phyloP scores from a whole-genome alignment of 2,113 vertebrate genomes.

The Psettodes erumei region DNA sequence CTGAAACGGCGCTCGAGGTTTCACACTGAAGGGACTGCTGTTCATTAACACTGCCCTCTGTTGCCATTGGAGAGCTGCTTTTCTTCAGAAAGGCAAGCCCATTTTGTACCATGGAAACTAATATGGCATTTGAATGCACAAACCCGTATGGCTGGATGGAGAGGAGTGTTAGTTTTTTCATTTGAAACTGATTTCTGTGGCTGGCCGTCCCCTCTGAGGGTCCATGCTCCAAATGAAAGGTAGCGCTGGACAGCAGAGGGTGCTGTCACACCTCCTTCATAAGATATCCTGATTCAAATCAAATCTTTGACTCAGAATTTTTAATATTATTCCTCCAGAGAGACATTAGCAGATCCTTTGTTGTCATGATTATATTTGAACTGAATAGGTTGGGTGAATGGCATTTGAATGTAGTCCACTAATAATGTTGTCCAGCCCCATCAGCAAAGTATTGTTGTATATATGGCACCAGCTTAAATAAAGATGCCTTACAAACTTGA shows the following conservation, averaged over 20 bases:
- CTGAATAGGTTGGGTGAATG: constrained; percentile 36
- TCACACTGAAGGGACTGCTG: constrained; percentile 1
- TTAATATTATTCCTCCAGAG: constrained; percentile 36
- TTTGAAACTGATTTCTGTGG: constrained; percentile 8
- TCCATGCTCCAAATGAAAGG: constrained; percentile 16
- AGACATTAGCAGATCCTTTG: not conserved
- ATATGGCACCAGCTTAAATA: constrained; percentile 62
- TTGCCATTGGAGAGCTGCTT: constrained; percentile 34
- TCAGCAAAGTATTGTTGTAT: constrained; percentile 57
- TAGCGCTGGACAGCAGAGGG: constrained; percentile 15
- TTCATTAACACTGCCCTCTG: constrained; percentile 39
- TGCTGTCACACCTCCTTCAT: constrained; percentile 24
- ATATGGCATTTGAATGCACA: constrained; percentile 55
- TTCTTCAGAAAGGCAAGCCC: constrained; percentile 35
- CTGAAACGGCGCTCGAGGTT: constrained; percentile 37
- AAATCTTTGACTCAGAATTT: constrained; percentile 35
- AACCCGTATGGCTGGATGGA: not conserved
- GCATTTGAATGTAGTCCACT: constrained; percentile 58
- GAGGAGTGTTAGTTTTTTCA: not conserved
- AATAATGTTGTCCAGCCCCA: constrained; percentile 12
- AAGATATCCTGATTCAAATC: constrained; percentile 24
- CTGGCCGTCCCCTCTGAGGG: not conserved
- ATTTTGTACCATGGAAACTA: constrained; percentile 60
- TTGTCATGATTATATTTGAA: constrained; percentile 31
- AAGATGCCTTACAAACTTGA: constrained; percentile 67